Conservation (phyloP, 2,888 invertebrate species). For the Philonicus albiceps region DNA sequence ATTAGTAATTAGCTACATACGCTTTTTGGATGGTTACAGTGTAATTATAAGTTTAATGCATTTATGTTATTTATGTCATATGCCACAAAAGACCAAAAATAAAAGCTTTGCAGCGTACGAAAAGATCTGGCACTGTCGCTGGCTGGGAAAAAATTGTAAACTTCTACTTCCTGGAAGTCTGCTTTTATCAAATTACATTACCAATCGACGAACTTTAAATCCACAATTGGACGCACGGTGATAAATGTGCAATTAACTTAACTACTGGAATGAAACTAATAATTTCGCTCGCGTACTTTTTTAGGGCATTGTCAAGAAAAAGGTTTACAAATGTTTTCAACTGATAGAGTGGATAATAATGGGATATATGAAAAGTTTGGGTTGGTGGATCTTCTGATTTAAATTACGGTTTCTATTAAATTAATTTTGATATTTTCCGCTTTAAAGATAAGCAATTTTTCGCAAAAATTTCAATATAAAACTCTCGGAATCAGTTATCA, state of each 20-base stretch:
- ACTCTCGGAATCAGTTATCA: too few relatives aligned
- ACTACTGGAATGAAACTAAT: background rate
- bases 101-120: background rate
- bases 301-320: background rate
- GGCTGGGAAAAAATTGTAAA: background rate
- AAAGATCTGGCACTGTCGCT: background rate
- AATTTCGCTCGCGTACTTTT: background rate
- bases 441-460: too few relatives aligned
- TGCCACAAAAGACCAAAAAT: background rate
- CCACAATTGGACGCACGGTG: background rate
- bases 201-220: background rate
- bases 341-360: background rate
- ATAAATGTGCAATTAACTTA: background rate
- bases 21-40: background rate
- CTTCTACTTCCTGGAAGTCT: background rate
- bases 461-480: too few relatives aligned
- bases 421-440: too few relatives aligned
- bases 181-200: background rate
- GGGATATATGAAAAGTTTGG: too few relatives aligned
- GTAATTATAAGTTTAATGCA: background rate
- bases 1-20: background rate
- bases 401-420: too few relatives aligned
- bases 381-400: too few relatives aligned
- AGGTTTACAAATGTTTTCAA: background rate
- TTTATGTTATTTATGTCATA: background rate